Evolutionary conservation across 1,140 invertebrate genomes (phyloP), one percentile per base, ranked within the genome.

Genomic region (Hyposmocoma kahamanoa): DNA sequence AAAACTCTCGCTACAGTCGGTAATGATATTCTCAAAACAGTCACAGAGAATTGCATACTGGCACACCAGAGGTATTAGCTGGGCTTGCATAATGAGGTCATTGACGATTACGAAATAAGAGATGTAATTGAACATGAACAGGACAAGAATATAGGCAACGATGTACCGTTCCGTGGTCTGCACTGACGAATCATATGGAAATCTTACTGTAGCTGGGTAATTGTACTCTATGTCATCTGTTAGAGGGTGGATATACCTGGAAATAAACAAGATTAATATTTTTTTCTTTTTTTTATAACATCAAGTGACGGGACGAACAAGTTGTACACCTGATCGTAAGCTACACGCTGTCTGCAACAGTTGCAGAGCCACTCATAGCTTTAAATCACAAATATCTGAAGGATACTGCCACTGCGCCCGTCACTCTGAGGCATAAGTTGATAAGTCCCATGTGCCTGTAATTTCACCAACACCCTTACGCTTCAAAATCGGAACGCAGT

Each of bases 161-260:
- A 30, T 8, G 19, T 41, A 41, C 1, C 19, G 18, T 1, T 11
- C 1, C 5, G 38, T 18, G 8, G 38, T 41, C 17, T 13, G 3
- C 6, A 34, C 19, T n/a, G n/a, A n/a, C n/a, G n/a, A n/a, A 30
- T 47, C 44, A 17, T 20, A 19, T 18, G 44, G 44, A 4, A 47
- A 8, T 2, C 28, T 26, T 1, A 47, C 11, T 4, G 20, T 13
- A 1, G n/a, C n/a, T n/a, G n/a, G 2, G 2, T 34, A 9, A 22
- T 47, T 47, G 44, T 47, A 47, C 6, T 47, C 30, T 13, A 34
- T n/a, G 13, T 21, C 44, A n/a, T 47, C 44, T 11, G 36, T 36
- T 22, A 36, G 26, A 11, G 44, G 44, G 22, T 34, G n/a, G 18
- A 47, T n/a, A 18, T 47, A 47, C 44, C 44, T 47, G 42, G 19